These are phyloP conservation scores for Danio kyathit DNA, from an alignment of 2,797 vertebrate genomes.

Conservation along the genomic window DNA sequence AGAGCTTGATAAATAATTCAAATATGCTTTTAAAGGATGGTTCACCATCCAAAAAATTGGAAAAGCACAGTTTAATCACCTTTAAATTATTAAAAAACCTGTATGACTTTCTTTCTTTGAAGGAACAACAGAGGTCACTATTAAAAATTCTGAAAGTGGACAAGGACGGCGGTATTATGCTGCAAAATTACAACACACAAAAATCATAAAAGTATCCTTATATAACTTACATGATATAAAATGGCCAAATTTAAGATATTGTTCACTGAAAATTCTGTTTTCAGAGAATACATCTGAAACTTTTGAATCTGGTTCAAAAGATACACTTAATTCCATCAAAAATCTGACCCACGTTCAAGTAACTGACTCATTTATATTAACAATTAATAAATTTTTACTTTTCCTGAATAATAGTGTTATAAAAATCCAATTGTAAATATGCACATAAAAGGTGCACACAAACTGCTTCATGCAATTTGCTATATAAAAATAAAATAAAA, in stretches of 20 bases:
- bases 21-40: not conserved
- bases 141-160: not conserved
- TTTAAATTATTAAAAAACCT: not conserved
- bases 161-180: not conserved
- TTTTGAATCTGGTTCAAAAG: too few species aligned
- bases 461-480: too few species aligned
- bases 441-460: too few species aligned
- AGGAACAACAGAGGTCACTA: not conserved
- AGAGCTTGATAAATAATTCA: not conserved
- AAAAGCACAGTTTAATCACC: not conserved
- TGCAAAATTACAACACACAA: slow-evolving; percentile 2
- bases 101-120: not conserved
- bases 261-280: not conserved
- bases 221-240: too few species aligned
- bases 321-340: too few species aligned
- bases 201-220: not conserved
- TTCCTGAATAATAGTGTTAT: too few species aligned
- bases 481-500: too few species aligned
- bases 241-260: not conserved
- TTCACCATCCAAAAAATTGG: not conserved
- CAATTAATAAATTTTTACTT: too few species aligned
- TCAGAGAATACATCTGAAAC: too few species aligned
- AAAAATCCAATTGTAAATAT: too few species aligned
- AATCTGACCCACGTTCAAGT: too few species aligned
- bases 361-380: too few species aligned